Evolutionary conservation across 1,140 invertebrate genomes (phyloP), one percentile per base, ranked within the genome.

Genomic region (Heliconius nattereri): DNA sequence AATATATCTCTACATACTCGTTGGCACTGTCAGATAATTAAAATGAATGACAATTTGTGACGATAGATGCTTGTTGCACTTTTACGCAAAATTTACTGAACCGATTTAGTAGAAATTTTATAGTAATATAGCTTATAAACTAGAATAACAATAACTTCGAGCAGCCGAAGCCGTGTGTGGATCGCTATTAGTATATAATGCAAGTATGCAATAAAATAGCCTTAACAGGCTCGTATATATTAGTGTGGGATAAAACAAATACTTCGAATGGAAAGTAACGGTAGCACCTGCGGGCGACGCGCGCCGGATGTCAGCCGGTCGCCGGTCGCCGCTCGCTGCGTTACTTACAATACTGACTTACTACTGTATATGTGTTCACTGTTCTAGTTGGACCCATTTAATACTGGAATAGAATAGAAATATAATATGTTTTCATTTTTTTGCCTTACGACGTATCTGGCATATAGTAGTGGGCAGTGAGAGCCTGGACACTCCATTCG

Each of bases 181-280:
- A 1, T 16, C 40, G 40, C 40, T 45, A 45, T 5, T 45, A 45
- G 13, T 45, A 45, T 45, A 45, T 45, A 16, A 13, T 45, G 40
- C 3, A 52, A 8, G n/a, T n/a, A 19, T 19, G 0, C n/a, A 57
- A n/a, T 57, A n/a, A 57, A 57, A 57, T 57, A 23, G 20, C 54
- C 54, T 57, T 57, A 57, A 57, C n/a, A 57, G 9, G 20, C 3
- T 45, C 7, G 9, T 8, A 23, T 57, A 57, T 23, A 57, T 57
- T 57, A 57, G 54, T 57, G n/a, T 57, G 54, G 23, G 54, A 57
- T 57, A 57, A 57, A 57, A n/a, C 54, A 57, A 57, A 57, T 57
- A n/a, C 54, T n/a, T 57, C 20, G 20, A 57, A 57, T 57, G 54
- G n/a, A 57, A n/a, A 57, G 54, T 57, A n/a, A 57, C 54, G 54